These are phyloP conservation scores for Pseudopodoces humilis DNA, from an alignment of 2,113 vertebrate genomes.

Conservation along the genomic window DNA sequence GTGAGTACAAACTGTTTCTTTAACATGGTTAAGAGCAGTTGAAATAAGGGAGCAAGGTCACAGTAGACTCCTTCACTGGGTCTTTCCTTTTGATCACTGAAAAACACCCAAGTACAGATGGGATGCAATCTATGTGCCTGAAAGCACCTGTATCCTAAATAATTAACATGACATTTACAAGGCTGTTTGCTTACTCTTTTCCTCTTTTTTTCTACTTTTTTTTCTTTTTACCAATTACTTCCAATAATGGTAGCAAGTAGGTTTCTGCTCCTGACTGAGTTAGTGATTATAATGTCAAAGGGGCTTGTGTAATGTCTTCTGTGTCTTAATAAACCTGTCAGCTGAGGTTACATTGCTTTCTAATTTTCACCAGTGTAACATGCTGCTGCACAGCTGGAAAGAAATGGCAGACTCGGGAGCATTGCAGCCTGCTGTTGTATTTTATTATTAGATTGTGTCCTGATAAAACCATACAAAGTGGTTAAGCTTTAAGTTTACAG, in stretches of 20 bases:
- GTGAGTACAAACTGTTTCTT: not conserved
- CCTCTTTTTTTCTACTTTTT: not conserved
- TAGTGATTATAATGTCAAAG: conserved; percentile 74
- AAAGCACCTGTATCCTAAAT: conserved; percentile 55
- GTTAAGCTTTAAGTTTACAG: not conserved
- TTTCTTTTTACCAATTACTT: conserved; percentile 71
- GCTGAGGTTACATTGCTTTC: conserved; percentile 66
- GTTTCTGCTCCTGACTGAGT: conserved; percentile 66
- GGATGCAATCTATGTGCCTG: not conserved
- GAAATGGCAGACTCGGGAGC: not conserved
- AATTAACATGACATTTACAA: conserved; percentile 66
- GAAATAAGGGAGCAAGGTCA: not conserved
- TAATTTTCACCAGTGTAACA: conserved; percentile 63
- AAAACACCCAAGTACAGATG: not conserved
- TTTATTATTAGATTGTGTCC: not conserved
- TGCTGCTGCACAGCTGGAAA: conserved; percentile 24
- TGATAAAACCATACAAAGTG: not conserved
- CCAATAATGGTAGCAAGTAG: conserved; percentile 69
- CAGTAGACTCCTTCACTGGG: not conserved
- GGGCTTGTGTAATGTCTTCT: conserved; percentile 68
- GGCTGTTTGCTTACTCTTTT: conserved; percentile 35
- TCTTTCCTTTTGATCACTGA: conserved; percentile 1
- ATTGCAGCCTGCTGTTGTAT: not conserved
- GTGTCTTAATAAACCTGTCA: conserved; percentile 78
- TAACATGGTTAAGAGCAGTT: not conserved